phyloP scores from a whole-genome alignment of 2,797 vertebrate species.

The Hydrophis major region DNA sequence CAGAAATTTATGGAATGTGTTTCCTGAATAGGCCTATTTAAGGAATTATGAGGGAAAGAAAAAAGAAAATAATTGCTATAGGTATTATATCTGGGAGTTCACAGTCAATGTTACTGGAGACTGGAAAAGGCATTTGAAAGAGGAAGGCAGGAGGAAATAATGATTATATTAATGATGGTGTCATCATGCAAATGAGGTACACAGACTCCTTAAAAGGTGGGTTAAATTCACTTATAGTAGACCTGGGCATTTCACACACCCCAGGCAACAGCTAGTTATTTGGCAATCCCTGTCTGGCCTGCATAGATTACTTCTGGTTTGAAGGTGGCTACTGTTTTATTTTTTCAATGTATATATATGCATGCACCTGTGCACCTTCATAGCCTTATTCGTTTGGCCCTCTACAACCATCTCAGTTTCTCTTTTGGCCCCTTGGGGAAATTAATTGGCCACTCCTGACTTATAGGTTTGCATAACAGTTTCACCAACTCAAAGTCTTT shows the following conservation, averaged over 20 bases:
- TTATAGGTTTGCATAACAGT: background rate
- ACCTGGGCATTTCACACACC: background rate
- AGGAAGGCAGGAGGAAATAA: background rate
- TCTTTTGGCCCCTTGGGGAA: background rate
- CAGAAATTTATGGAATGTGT: background rate
- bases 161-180: background rate
- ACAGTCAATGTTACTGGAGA: background rate
- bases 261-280: background rate
- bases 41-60: background rate
- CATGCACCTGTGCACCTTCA: background rate
- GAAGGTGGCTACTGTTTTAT: background rate
- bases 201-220: background rate
- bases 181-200: background rate
- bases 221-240: background rate
- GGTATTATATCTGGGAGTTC: background rate
- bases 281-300: background rate
- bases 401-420: background rate
- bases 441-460: background rate
- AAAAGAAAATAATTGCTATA: background rate
- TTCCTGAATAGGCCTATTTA: background rate
- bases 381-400: background rate
- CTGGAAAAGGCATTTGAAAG: background rate
- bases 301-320: background rate
- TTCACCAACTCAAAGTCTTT: constrained; percentile 11
- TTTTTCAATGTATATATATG: background rate